Percentiles rank a stretch among this genome's conserved stretches.
Evolutionary conservation across 2,113 vertebrate genomes (phyloP).

Genomic region (Vulpes lagopus): DNA sequence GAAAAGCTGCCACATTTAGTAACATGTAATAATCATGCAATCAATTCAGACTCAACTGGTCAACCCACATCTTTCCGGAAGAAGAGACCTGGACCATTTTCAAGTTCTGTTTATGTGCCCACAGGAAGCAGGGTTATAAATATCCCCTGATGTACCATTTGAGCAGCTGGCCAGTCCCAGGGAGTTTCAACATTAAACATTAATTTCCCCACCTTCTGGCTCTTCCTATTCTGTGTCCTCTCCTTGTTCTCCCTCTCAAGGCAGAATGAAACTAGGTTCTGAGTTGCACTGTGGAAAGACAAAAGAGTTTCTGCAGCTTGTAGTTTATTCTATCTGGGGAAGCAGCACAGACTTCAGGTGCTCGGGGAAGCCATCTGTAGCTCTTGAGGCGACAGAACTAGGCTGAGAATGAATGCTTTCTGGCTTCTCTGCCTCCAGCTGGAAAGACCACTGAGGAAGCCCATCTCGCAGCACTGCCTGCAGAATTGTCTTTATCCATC

Average conservation of each 20-base stretch:
- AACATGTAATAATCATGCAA: not conserved
- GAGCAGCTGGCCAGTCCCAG: slow-evolving; percentile 57
- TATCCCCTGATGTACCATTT: not conserved
- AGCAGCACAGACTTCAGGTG: slow-evolving; percentile 72
- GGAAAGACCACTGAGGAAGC: slow-evolving; percentile 77
- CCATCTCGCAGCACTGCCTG: slow-evolving; percentile 40
- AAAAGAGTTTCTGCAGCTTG: slow-evolving; percentile 44
- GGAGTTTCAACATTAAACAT: slow-evolving; percentile 58
- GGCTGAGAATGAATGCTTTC: slow-evolving; percentile 56
- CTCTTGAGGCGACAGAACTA: slow-evolving; percentile 69
- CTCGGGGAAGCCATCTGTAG: slow-evolving; percentile 74
- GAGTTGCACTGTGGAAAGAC: slow-evolving; percentile 36
- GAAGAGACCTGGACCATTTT: not conserved
- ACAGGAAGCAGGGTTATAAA: slow-evolving; percentile 40
- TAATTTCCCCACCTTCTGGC: slow-evolving; percentile 58
- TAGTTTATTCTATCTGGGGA: not conserved
- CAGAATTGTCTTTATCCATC: slow-evolving; percentile 72
- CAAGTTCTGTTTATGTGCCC: slow-evolving; percentile 17
- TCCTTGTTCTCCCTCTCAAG: slow-evolving; percentile 40
- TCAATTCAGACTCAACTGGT: slow-evolving; percentile 5
- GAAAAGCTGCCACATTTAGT: not conserved
- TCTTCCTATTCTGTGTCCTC: not conserved
- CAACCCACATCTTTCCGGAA: not conserved
- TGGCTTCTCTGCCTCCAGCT: slow-evolving; percentile 73
- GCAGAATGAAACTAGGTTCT: slow-evolving; percentile 17